Evolutionary conservation across 2,888 invertebrate species (phyloP), one percentile per base, ranked within the genome.

Genomic region (Troilus luridus): DNA sequence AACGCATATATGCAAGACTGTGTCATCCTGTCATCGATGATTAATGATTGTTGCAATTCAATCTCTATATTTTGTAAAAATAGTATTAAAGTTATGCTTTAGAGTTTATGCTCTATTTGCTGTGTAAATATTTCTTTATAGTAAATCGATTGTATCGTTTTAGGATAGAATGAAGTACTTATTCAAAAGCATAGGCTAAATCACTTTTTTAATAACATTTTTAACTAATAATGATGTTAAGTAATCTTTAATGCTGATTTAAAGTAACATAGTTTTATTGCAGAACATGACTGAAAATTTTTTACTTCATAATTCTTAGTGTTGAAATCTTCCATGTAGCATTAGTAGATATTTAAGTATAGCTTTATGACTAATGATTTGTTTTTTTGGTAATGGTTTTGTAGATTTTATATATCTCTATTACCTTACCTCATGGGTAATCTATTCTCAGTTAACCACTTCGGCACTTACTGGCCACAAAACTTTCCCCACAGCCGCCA

Each of bases 1-100:
- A 92, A 64, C 62, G 92, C 59, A 90, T 92, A 64, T 91, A 90
- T 27, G 88, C 92, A 14, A 89, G 88, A 91, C 64, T 92, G n/a
- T 60, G 88, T 56, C 92, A 92, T 90, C 92, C 92, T 17, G 90
- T 85, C 10, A 90, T 90, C 9, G 90, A 90, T 21, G 77, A 90
- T 59, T 90, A 77, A 85, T 54, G 54, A 19, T 81, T 81, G 19
- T 5, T 21, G 21, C 6, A 12, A 54, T 85, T 56, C 12, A 56
- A 56, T 56, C 17, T 54, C n/a, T 85, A 14, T 54, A 85, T 21
- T 21, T 54, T 81, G 56, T 85, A 56, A 85, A 14, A 0, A 21
- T 85, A 58, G 54, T 58, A 85, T 56, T 58, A 12, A n/a, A 21
- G 12, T 56, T 85, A 85, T 9, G 54, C n/a, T n/a, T n/a, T 85